Conservation (phyloP, 1,140 invertebrate genomes). For the Glossosoma conforme region DNA sequence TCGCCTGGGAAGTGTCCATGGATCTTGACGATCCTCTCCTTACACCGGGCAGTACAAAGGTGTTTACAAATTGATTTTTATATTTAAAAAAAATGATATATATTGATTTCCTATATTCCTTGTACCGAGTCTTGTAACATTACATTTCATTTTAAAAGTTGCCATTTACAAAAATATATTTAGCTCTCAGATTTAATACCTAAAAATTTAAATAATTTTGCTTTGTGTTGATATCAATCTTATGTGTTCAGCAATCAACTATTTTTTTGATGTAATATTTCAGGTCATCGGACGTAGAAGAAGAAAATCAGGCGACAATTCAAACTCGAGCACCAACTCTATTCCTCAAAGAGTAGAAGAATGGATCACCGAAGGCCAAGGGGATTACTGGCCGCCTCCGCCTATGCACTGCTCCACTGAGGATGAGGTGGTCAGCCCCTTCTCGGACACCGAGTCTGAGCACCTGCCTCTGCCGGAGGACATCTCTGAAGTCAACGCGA, state of each 20-base stretch:
- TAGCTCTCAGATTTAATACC: slow-evolving; percentile 1
- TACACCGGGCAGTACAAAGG: slow-evolving; percentile 69
- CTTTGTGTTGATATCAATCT: neutral
- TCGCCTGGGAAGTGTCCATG: slow-evolving; percentile 77
- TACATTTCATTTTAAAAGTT: too few species aligned
- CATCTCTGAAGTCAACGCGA: slow-evolving; percentile 54
- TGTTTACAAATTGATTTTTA: slow-evolving; percentile 37
- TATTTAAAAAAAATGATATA: too few species aligned
- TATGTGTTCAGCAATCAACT: neutral
- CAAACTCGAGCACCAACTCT: slow-evolving; percentile 56
- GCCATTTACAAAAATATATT: neutral
- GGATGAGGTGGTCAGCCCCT: slow-evolving; percentile 60
- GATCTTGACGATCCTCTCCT: slow-evolving; percentile 62
- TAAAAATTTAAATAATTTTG: slow-evolving; percentile 1
- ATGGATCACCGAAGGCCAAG: slow-evolving; percentile 37
- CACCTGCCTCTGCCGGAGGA: slow-evolving; percentile 47
- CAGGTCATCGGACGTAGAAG: slow-evolving; percentile 56
- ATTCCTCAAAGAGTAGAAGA: slow-evolving; percentile 51
- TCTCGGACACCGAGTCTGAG: slow-evolving; percentile 57
- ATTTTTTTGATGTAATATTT: slow-evolving; percentile 34
- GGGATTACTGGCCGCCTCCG: slow-evolving; percentile 60
- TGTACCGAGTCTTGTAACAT: too few species aligned
- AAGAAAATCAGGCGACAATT: slow-evolving; percentile 54
- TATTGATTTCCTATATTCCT: too few species aligned
- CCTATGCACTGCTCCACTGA: slow-evolving; percentile 57